A percentile compares a stretch with the other conserved stretches of the same genome.
Evolutionary conservation across 2,113 vertebrate genomes (phyloP).

Genomic region (Proterorhinus semilunaris): DNA sequence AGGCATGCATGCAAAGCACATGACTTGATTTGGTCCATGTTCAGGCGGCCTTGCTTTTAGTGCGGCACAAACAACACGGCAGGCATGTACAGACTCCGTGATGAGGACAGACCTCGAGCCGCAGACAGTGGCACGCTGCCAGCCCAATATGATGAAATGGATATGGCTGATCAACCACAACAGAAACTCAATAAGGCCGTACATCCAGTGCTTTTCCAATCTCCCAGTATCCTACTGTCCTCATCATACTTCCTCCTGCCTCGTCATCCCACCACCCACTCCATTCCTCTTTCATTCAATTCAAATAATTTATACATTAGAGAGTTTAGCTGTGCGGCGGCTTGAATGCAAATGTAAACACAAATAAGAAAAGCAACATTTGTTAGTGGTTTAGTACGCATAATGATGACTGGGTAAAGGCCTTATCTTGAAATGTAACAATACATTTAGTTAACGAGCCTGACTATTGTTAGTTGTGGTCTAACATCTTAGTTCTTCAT

Average conservation of each 20-base stretch:
- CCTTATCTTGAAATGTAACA: background rate
- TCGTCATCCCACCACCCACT: background rate
- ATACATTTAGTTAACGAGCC: background rate
- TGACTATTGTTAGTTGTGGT: too few relatives aligned
- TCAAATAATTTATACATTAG: background rate
- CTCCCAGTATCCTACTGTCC: constrained; percentile 37
- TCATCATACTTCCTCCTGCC: constrained; percentile 41
- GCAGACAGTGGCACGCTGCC: constrained; percentile 33
- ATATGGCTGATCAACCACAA: constrained; percentile 54
- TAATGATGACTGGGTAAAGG: background rate
- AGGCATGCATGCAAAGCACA: constrained; percentile 12
- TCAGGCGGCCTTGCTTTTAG: constrained; percentile 18
- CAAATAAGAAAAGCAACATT: background rate
- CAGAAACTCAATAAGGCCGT: constrained; percentile 58
- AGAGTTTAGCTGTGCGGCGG: background rate
- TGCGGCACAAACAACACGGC: background rate
- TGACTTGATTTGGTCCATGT: constrained; percentile 11
- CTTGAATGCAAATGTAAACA: constrained; percentile 3
- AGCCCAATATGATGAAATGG: constrained; percentile 58
- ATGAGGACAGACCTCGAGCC: constrained; percentile 40
- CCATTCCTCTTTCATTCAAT: constrained; percentile 1
- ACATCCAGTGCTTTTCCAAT: constrained; percentile 46
- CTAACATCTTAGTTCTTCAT: too few relatives aligned
- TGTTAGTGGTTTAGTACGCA: background rate
- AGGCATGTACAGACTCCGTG: constrained; percentile 27